Evolutionary conservation across 2,797 vertebrate species (phyloP).

Genomic region (Sylvia borin): DNA sequence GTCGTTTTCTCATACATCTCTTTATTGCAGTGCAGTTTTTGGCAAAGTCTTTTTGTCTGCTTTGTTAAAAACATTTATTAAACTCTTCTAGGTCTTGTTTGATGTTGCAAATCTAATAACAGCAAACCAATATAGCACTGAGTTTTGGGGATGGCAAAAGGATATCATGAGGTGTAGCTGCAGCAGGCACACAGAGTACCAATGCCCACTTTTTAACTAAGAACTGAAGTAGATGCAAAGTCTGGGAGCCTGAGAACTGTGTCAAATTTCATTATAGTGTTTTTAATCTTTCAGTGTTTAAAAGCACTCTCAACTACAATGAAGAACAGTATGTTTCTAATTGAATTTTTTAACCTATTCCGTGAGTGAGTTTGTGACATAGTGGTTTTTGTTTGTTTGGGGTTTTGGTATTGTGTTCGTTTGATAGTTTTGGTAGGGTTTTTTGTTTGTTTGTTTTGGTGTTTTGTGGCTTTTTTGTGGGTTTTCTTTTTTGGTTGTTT

Average conservation of each 20-base stretch:
- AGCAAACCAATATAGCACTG: background rate
- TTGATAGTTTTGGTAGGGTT: rapidly evolving
- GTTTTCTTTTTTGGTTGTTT: too few species aligned
- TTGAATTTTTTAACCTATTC: background rate
- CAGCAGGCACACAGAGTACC: background rate
- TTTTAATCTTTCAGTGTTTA: background rate
- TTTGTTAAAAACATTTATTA: background rate
- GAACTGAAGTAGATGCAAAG: background rate
- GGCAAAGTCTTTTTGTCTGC: background rate
- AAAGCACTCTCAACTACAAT: background rate
- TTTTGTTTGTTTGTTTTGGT: too few species aligned
- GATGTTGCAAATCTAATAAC: background rate
- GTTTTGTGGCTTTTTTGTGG: too few species aligned
- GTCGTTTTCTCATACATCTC: background rate
- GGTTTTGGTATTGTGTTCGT: background rate
- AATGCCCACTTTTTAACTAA: background rate
- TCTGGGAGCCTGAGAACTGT: background rate
- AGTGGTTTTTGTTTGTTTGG: background rate
- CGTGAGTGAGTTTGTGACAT: rapidly evolving
- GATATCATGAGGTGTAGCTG: background rate
- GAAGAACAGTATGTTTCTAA: background rate
- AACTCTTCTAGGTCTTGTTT: background rate
- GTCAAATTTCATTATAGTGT: background rate
- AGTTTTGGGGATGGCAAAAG: background rate
- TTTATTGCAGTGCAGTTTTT: background rate